Evolutionary conservation across 2,797 vertebrate species (phyloP), one percentile per base, ranked within the genome.

Genomic region (Enoplosus armatus): DNA sequence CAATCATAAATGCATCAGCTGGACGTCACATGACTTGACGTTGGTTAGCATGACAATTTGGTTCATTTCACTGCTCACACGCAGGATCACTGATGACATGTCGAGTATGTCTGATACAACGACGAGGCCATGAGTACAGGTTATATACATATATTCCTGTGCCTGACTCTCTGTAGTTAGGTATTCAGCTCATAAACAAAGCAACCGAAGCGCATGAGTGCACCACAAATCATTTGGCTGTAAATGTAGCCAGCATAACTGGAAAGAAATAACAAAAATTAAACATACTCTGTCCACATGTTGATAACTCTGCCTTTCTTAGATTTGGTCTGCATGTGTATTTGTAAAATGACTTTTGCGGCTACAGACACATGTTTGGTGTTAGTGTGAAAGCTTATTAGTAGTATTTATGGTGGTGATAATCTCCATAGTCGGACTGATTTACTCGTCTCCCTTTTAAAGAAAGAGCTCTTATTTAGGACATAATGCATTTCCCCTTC

Each of bases 381-480:
- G 56, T 92, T 87, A 85, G 60, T 22, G 20, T 82, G 72, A 83
- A 72, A 77, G 78, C 77, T 77, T 87, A 86, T 85, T 87, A 84
- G 78, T 63, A 72, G 73, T 85, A 87, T 92, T 91, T 87, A 90
- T 83, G 75, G 72, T 18, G 18, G 77, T 33, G 79, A 82, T 87
- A 85, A 90, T 86, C 76, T 79, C 56, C 39, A 33, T 60, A 75
- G 59, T 51, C 29, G 2, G 47, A 48, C 41, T 75, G 73, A 89
- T 85, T 86, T 85, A 78, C 37, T 61, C 1, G 3, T 22, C 35
- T 59, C 39, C 56, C 39, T 47, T 67, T 80, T 60, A 68, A 70
- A 77, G 66, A 45, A 56, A 51, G 47, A 22, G 54, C 37, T 48
- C 24, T 77, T 29, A 60, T 69, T 83, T 48, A 53, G 50, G 62